Conservation (phyloP, 2,797 vertebrate species). For the Lophotriccus pileatus region DNA sequence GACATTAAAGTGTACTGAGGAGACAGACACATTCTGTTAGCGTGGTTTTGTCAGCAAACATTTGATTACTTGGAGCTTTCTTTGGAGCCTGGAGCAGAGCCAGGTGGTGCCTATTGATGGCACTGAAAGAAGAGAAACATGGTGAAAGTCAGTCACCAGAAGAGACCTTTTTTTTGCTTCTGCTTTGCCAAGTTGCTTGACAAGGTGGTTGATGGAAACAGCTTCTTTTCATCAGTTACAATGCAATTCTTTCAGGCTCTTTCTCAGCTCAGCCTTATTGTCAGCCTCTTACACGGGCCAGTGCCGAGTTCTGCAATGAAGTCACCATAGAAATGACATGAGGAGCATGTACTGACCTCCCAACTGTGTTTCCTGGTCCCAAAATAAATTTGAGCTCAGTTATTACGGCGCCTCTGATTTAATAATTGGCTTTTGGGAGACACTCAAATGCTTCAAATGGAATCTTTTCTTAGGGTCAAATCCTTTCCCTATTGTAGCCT, state of each 20-base stretch:
- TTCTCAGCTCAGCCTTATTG: constrained; percentile 14
- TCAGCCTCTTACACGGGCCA: neutral
- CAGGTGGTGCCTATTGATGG: neutral
- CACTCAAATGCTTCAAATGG: constrained; percentile 22
- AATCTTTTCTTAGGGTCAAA: constrained; percentile 27
- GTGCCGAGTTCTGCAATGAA: neutral
- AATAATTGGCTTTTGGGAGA: constrained; percentile 51
- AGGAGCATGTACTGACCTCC: constrained; percentile 2
- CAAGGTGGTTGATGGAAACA: constrained; percentile 46
- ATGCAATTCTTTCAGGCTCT: constrained; percentile 22
- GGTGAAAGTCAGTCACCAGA: constrained; percentile 38
- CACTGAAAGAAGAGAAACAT: neutral
- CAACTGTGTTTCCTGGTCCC: neutral
- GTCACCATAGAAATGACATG: constrained; percentile 43
- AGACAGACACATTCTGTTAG: neutral
- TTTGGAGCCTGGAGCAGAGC: constrained; percentile 33
- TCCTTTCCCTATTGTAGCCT: constrained; percentile 11
- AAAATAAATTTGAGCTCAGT: constrained; percentile 47
- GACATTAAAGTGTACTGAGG: neutral
- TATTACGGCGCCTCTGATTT: constrained; percentile 24
- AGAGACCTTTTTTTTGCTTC: constrained; percentile 13
- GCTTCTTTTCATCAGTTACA: constrained; percentile 20
- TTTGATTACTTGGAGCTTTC: constrained; percentile 22
- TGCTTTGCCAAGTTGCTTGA: constrained; percentile 34
- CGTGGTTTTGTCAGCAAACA: neutral